Percentiles rank a stretch among this genome's conserved stretches.
Conservation (phyloP, 1,140 invertebrate species). For the Drosophila nebulosa region DNA sequence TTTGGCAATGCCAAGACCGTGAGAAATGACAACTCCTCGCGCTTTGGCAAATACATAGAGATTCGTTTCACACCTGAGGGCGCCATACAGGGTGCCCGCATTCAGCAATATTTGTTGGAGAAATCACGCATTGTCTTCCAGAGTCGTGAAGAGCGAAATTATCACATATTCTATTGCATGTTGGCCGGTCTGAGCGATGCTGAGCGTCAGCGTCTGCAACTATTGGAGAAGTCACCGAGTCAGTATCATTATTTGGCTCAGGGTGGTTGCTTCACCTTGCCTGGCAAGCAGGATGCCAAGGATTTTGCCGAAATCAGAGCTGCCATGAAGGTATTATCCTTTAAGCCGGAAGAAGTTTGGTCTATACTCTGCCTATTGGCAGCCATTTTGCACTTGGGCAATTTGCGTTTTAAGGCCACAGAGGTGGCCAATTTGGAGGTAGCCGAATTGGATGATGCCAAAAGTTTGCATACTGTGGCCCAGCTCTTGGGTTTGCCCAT, state of each 20-base stretch:
- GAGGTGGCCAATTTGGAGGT: conserved; percentile 90
- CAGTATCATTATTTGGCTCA: conserved; percentile 92
- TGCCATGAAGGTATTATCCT: conserved; percentile 96
- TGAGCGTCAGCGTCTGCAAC: conserved; percentile 90
- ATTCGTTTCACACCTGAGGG: conserved; percentile 94
- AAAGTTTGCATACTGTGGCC: conserved; percentile 85
- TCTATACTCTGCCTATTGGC: conserved; percentile 92
- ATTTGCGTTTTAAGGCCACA: conserved; percentile 91
- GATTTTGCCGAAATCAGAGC: conserved; percentile 94
- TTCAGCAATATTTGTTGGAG: conserved; percentile 97
- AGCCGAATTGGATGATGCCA: conserved; percentile 88
- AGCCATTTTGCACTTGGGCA: conserved; percentile 93
- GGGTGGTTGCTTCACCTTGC: conserved; percentile 87
- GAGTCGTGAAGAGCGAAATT: conserved; percentile 94
- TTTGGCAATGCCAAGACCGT: conserved; percentile 99
- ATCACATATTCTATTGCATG: conserved; percentile 98
- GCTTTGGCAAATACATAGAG: conserved; percentile 98
- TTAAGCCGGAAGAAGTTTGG: conserved; percentile 91
- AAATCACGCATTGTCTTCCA: conserved; percentile 96
- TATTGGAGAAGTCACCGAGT: conserved; percentile 84
- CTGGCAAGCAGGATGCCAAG: conserved; percentile 90
- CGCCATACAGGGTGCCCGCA: conserved; percentile 94
- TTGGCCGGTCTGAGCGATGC: conserved; percentile 90
- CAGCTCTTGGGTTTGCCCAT: conserved; percentile 87
- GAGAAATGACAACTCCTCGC: conserved; percentile 97